Evolutionary conservation across 2,797 vertebrate genomes (phyloP), one percentile per base, ranked within the genome.

Genomic region (Anguilla megastoma): DNA sequence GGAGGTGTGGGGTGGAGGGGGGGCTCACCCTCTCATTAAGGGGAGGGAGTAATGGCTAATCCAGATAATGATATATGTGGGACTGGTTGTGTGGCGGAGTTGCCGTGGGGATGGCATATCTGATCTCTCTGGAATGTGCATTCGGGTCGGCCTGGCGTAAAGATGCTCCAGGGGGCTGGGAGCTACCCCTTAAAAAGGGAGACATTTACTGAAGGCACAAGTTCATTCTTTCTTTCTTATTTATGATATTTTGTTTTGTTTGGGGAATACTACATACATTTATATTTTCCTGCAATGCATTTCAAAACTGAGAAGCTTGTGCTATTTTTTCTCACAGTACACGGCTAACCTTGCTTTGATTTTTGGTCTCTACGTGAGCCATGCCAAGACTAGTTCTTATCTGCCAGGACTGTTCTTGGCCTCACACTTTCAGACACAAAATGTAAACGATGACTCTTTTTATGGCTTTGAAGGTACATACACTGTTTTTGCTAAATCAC

Each of bases 11-110:
- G 84, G 85, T 56, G 88, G 50, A 41, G 85, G 84, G 66, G 79
- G 82, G 50, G 66, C 21, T 85, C 33, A 85, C 56, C 84, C 58
- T 66, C 54, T 60, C 18, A 85, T 85, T 63, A 60, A 41, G 30
- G 86, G 86, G 85, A 85, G 76, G 83, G 27, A 58, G 85, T 86
- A 84, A 50, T 85, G 87, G 48, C 80, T 91, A 89, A 92, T 91
- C 87, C 86, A 82, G 48, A 87, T 89, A 91, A 90, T 91, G 86
- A 91, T 89, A 92, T 88, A 89, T 86, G 50, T 89, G 86, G 58
- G 86, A 33, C 88, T 80, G 79, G 85, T 74, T 91, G 88, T 87
- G 85, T 86, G 79, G 84, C 41, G 24, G 45, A 86, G 89, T 91
- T 90, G 86, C 91, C 84, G 58, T 85, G 50, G 88, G 82, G 89